phyloP scores from a whole-genome alignment of 2,888 invertebrate genomes.

The Notodromas monacha region DNA sequence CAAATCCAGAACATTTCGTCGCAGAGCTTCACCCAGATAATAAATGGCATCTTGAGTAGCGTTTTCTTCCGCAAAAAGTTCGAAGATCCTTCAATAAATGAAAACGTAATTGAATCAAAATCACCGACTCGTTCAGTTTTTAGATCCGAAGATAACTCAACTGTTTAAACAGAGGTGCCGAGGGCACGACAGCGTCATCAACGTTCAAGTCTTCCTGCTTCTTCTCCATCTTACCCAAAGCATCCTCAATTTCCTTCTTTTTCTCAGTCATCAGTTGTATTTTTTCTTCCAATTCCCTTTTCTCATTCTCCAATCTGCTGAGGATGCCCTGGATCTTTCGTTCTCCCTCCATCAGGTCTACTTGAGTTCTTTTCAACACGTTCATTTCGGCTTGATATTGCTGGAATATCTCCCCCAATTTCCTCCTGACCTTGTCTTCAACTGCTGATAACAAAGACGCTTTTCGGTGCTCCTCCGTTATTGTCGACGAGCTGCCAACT shows the following conservation, averaged over 20 bases:
- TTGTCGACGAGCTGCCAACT: too few species aligned
- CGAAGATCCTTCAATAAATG: slow-evolving; percentile 30
- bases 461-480: slow-evolving; percentile 74
- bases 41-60: slow-evolving; percentile 95
- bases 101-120: too few species aligned
- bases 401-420: slow-evolving; percentile 57
- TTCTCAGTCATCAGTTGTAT: slow-evolving; percentile 50
- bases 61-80: slow-evolving; percentile 85
- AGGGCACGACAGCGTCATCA: slow-evolving; percentile 84
- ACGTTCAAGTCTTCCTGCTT: slow-evolving; percentile 57
- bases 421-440: slow-evolving; percentile 60
- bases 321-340: slow-evolving; percentile 44
- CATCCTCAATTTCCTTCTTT: slow-evolving; percentile 47
- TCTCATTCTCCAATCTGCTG: slow-evolving; percentile 37
- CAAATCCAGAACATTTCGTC: slow-evolving; percentile 66
- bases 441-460: slow-evolving; percentile 75
- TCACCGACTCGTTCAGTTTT: too few species aligned
- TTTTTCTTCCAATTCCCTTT: slow-evolving; percentile 37
- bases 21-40: slow-evolving; percentile 74
- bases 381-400: slow-evolving; percentile 71
- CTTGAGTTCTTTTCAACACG: slow-evolving; percentile 49
- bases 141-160: too few species aligned
- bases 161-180: slow-evolving; percentile 82
- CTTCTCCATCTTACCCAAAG: slow-evolving; percentile 32
- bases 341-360: slow-evolving; percentile 54